Percentiles rank a stretch among this genome's conserved stretches.
These are phyloP conservation scores for Pyralis farinalis DNA, from an alignment of 2,888 invertebrate genomes.

Conservation along the genomic window DNA sequence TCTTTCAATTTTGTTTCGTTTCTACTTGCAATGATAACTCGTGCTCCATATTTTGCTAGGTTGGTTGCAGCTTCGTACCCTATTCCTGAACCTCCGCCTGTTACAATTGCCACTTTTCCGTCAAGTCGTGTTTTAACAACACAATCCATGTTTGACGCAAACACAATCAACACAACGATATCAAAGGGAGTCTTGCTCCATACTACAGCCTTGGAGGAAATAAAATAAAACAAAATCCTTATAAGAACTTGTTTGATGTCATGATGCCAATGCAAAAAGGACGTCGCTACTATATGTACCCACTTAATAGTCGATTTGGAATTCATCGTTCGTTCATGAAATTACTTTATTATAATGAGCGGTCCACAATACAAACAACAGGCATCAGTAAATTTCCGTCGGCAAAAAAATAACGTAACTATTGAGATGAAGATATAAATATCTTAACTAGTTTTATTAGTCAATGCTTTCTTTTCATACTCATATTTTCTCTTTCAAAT, in stretches of 20 bases:
- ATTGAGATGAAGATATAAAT: no score
- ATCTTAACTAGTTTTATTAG: no score
- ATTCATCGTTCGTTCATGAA: background rate
- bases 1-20: conserved; percentile 61
- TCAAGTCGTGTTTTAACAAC: conserved; percentile 41
- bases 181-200: background rate
- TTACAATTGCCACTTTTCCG: conserved; percentile 61
- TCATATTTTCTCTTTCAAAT: no score
- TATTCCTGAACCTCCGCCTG: conserved; percentile 64
- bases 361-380: no score
- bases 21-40: conserved; percentile 74
- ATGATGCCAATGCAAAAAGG: conserved; percentile 30
- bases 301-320: conserved; percentile 22
- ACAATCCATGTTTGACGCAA: conserved; percentile 21
- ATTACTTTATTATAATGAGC: no score
- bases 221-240: conserved; percentile 13
- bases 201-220: conserved; percentile 22
- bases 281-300: conserved; percentile 18
- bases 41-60: conserved; percentile 66
- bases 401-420: no score
- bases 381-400: no score
- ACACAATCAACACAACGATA: conserved; percentile 11
- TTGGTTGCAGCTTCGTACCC: conserved; percentile 68
- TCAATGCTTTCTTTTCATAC: no score
- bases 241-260: conserved; percentile 17